These are phyloP conservation scores for Arbacia lixula DNA, from an alignment of 53 echinoderm and acorn worm genomes.

Conservation along the genomic window DNA sequence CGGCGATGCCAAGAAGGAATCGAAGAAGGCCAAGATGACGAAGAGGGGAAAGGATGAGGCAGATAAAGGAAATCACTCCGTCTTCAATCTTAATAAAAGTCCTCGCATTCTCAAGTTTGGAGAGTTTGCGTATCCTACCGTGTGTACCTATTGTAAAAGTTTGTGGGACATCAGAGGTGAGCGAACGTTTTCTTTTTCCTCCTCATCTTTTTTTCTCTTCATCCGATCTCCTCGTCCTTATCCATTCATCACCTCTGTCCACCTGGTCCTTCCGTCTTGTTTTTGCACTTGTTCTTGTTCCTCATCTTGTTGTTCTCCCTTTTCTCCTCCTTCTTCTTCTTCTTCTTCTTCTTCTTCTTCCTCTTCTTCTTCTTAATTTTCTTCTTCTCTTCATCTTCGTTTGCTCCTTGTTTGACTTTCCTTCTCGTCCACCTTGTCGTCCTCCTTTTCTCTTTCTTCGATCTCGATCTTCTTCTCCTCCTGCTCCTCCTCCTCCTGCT, in stretches of 20 bases:
- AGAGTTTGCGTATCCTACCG: conserved; percentile 9
- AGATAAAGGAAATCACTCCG: neutral
- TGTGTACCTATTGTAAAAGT: conserved; percentile 19
- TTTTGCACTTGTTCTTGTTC: neutral
- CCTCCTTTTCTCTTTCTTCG: neutral
- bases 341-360: neutral
- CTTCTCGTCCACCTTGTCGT: neutral
- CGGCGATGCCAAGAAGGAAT: neutral
- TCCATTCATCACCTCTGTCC: neutral
- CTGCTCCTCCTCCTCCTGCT: neutral
- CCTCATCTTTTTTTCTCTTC: neutral
- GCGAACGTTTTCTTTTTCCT: neutral
- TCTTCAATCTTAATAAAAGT: neutral
- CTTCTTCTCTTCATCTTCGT: neutral
- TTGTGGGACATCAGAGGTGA: conserved; percentile 31
- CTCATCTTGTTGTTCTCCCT: neutral
- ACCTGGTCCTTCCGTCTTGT: neutral
- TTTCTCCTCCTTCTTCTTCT: neutral
- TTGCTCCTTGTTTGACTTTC: neutral
- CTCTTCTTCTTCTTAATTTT: neutral
- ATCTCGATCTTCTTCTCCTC: neutral
- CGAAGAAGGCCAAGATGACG: neutral
- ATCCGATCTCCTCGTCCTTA: neutral
- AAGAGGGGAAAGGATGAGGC: neutral
- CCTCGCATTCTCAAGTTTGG: neutral